Percentiles rank a stretch among this genome's conserved stretches.
Conservation (phyloP, 2,797 vertebrate species). For the Peromyscus nudipes region DNA sequence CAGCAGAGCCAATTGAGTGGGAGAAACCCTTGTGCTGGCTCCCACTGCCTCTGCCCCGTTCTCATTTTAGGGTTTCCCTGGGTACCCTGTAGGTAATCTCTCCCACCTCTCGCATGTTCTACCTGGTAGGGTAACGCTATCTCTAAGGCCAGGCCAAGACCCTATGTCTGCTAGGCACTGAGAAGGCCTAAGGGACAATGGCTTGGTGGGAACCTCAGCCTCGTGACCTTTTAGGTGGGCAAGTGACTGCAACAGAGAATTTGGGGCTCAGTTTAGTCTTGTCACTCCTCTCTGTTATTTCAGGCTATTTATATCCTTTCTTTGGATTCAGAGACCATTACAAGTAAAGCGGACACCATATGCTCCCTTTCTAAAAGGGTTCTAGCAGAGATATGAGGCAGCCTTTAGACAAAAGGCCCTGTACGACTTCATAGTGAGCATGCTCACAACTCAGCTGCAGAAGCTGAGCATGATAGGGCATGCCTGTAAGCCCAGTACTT, state of each 20-base stretch:
- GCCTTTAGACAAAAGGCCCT: background rate
- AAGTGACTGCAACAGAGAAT: background rate
- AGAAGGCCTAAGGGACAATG: background rate
- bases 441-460: background rate
- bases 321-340: constrained; percentile 25
- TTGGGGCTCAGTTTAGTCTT: background rate
- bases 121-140: background rate
- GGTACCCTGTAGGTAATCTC: background rate
- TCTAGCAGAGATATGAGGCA: background rate
- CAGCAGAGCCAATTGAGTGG: background rate
- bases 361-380: background rate
- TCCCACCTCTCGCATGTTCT: background rate
- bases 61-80: background rate
- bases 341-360: background rate
- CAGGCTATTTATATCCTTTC: background rate
- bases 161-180: background rate
- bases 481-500: background rate
- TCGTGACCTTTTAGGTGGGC: background rate
- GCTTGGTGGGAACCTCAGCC: background rate
- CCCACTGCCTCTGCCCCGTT: background rate
- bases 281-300: background rate
- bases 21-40: background rate
- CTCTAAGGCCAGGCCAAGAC: background rate
- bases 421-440: background rate
- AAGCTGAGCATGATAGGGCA: background rate